Evolutionary conservation across 2,888 invertebrate genomes (phyloP).

Genomic region (Ischnura elegans): DNA sequence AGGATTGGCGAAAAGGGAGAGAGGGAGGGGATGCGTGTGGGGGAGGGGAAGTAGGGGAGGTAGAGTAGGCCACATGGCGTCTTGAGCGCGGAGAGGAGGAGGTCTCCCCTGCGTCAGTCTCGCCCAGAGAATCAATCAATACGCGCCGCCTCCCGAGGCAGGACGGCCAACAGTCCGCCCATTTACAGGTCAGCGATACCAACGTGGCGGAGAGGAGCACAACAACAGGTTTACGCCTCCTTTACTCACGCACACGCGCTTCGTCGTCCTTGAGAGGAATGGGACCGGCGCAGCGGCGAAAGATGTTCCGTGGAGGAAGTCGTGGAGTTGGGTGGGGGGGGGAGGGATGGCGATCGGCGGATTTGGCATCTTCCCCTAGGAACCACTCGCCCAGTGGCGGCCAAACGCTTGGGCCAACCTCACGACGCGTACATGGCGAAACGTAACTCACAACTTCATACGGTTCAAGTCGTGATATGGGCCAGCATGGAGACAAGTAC

Average conservation of each 20-base stretch:
- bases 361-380: not conserved
- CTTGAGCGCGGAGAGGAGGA: no score
- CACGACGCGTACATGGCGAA: not conserved
- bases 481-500: no score
- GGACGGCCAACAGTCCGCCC: constrained; percentile 46
- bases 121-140: constrained; percentile 60
- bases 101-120: constrained; percentile 65
- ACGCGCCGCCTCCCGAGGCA: constrained; percentile 27
- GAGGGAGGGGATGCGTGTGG: not conserved
- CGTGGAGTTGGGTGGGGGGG: not conserved
- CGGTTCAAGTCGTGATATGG: no score
- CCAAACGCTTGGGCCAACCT: not conserved
- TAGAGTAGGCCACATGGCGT: constrained; percentile 49
- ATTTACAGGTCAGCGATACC: constrained; percentile 56
- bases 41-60: not conserved
- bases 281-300: not conserved
- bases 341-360: not conserved
- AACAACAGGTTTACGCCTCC: not conserved
- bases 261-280: not conserved
- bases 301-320: not conserved
- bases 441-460: no score
- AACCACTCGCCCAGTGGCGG: not conserved
- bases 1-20: not conserved
- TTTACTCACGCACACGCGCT: not conserved
- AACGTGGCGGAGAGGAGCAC: constrained; percentile 17